phyloP scores from a whole-genome alignment of 2,113 vertebrate species.

The Gavialis gangeticus region DNA sequence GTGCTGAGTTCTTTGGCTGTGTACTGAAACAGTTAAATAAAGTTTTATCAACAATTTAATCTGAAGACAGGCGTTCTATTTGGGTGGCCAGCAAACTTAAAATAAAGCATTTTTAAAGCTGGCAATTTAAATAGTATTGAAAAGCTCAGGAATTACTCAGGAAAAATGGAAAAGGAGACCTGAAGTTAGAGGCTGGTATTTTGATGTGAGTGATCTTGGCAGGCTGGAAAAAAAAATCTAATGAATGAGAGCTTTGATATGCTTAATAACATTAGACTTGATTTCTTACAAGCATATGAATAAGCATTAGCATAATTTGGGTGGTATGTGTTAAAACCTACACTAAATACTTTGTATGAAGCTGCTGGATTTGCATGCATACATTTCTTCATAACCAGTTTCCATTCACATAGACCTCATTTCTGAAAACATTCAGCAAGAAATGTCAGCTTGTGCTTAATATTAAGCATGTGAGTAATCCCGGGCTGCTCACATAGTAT shows the following conservation, averaged over 20 bases:
- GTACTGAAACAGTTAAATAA: not conserved
- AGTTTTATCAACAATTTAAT: not conserved
- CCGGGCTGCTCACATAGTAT: not conserved
- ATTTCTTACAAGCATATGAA: not conserved
- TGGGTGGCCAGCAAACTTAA: not conserved
- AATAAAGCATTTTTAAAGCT: not conserved
- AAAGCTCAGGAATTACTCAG: not conserved
- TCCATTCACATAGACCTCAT: not conserved
- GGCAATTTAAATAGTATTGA: not conserved
- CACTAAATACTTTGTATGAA: slow-evolving; percentile 1
- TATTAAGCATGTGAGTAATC: not conserved
- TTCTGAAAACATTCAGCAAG: not conserved
- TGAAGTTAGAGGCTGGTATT: not conserved
- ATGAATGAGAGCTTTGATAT: not conserved
- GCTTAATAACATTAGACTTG: not conserved
- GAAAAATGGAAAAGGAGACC: not conserved
- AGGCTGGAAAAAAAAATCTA: not conserved
- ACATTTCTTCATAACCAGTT: not conserved
- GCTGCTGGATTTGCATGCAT: not conserved
- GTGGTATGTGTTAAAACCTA: not conserved
- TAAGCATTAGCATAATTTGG: slow-evolving; percentile 1
- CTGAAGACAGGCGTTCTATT: slow-evolving; percentile 1
- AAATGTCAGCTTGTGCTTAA: not conserved
- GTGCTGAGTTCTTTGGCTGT: not conserved
- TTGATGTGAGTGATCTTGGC: not conserved